Evolutionary conservation across 2,888 invertebrate genomes (phyloP), one percentile per base, ranked within the genome.

Genomic region (Eupelmus urozonus): DNA sequence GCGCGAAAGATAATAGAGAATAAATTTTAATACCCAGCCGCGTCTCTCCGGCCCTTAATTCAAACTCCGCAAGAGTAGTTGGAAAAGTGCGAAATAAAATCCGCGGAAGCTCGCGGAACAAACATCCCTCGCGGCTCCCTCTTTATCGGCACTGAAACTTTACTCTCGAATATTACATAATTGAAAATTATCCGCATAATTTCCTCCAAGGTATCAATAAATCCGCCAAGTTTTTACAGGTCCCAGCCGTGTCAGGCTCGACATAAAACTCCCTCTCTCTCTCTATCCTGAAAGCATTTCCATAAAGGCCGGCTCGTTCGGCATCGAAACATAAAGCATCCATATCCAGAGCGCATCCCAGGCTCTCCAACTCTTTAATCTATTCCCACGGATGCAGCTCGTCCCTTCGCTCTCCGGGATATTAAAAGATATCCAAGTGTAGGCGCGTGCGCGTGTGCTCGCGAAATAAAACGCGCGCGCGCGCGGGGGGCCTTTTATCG

Each of bases 381-480:
- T 40, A 42, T 2, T n/a, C n/a, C 16, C 40, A 27, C 4, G 1
- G 9, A 16, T 7, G 13, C 16, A 16, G 2, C 7, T 45, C 13
- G 4, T 34, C 16, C 2, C 45, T 13, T 13, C 45, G 16, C 34
- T 34, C 9, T 34, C 9, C 0, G n/a, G 23, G 45, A 53, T 66
- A 73, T 73, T 73, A 66, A 66, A 74, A 29, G 57, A 59, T 74
- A 65, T 57, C 29, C 55, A 49, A 27, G 25, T n/a, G 27, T 45
- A 5, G 55, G 55, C 16, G n/a, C 20, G 42, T 29, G 62, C 45
- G 67, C 65, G n/a, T n/a, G n/a, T n/a, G 49, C 60, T 11, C 2
- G 55, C 69, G 81, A 82, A 83, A 85, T 87, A 85, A 85, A 86
- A 82, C 80, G 42, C 4, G n/a, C n/a, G n/a, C 23, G 73, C 78